phyloP scores from a whole-genome alignment of 2,113 vertebrate species.

The Mastomys coucha region DNA sequence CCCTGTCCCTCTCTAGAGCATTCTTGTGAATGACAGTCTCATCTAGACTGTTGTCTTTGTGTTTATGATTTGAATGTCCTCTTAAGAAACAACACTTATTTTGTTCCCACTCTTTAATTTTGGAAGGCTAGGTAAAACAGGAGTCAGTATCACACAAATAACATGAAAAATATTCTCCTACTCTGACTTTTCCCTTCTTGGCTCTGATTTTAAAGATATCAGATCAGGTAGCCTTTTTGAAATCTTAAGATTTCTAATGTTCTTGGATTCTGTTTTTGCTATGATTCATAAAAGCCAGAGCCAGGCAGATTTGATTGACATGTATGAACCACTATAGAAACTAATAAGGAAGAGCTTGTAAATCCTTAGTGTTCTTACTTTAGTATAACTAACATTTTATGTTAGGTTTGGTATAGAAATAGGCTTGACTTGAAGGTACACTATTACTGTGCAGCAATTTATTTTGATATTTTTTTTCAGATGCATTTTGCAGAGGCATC shows the following conservation, averaged over 20 bases:
- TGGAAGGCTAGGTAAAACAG: conserved; percentile 43
- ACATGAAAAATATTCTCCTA: conserved; percentile 21
- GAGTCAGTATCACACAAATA: conserved; percentile 30
- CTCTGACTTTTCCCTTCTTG: conserved; percentile 35
- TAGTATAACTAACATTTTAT: conserved; percentile 50
- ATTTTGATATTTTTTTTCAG: conserved; percentile 84
- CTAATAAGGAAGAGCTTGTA: conserved; percentile 48
- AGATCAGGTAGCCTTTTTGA: conserved; percentile 25
- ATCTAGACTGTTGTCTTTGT: conserved; percentile 7
- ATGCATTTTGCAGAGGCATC: conserved; percentile 83
- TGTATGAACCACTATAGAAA: conserved; percentile 50
- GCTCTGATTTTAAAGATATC: conserved; percentile 39
- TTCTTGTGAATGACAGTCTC: conserved; percentile 44
- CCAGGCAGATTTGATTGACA: conserved; percentile 53
- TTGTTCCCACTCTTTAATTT: background rate
- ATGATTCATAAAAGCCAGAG: conserved; percentile 52
- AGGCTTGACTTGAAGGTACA: conserved; percentile 75
- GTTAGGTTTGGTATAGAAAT: conserved; percentile 65
- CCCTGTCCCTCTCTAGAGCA: background rate
- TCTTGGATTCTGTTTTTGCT: conserved; percentile 61
- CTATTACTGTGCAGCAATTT: conserved; percentile 79
- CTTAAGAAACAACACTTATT: conserved; percentile 16
- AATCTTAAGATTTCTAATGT: conserved; percentile 44
- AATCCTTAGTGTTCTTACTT: conserved; percentile 45
- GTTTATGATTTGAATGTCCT: conserved; percentile 29